phyloP scores from a whole-genome alignment of 92 coral and sea anemone genomes.

The Diadumene lineata region DNA sequence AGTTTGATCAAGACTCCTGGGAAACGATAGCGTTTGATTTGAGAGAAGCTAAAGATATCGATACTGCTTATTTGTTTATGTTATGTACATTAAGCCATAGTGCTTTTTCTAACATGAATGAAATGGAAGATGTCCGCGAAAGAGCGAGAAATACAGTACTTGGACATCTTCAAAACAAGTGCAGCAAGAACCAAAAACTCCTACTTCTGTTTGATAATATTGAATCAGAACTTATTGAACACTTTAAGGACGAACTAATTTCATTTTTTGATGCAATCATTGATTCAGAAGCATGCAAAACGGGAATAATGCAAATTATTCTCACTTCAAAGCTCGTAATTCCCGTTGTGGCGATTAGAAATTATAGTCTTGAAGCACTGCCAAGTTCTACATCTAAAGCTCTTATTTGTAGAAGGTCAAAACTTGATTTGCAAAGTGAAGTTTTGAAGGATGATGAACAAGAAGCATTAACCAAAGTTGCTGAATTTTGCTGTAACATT shows the following conservation, averaged over 20 bases:
- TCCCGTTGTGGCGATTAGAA: slow-evolving; percentile 3
- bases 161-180: background rate
- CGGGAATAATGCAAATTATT: slow-evolving; percentile 17
- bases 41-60: slow-evolving; percentile 35
- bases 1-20: background rate
- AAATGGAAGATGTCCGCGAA: background rate
- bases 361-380: slow-evolving; percentile 14
- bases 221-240: slow-evolving; percentile 41
- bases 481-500: slow-evolving; percentile 13
- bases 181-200: slow-evolving; percentile 5
- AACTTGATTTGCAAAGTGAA: background rate
- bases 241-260: slow-evolving; percentile 20
- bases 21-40: slow-evolving; percentile 16
- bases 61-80: slow-evolving; percentile 17
- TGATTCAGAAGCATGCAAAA: background rate
- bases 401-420: slow-evolving; percentile 20
- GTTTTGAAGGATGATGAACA: background rate
- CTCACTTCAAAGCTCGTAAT: slow-evolving; percentile 49
- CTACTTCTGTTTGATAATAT: slow-evolving; percentile 60
- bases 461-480: background rate
- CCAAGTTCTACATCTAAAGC: slow-evolving; percentile 8
- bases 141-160: slow-evolving; percentile 13
- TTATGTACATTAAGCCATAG: slow-evolving; percentile 9
- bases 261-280: slow-evolving; percentile 21
- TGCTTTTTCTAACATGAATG: background rate